Evolutionary conservation across 2,113 vertebrate species (phyloP), one percentile per base, ranked within the genome.

Genomic region (Herpailurus yagouaroundi): DNA sequence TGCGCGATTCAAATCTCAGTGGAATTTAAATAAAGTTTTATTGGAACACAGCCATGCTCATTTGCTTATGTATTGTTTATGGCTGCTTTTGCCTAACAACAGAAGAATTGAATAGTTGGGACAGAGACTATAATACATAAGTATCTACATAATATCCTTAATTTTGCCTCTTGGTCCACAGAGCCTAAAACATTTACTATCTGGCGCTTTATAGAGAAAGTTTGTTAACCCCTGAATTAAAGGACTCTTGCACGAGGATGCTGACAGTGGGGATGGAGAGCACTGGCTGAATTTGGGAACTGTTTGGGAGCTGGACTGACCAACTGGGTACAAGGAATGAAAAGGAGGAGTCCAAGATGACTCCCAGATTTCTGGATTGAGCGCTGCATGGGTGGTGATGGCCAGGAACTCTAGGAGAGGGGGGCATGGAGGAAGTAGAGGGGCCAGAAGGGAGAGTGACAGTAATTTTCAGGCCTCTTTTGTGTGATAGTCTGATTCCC

Each of bases 11-110:
- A 73, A 68, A 64, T 71, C 76, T 92, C 71, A 38, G 68, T 60
- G 80, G 77, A 69, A 87, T 77, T 52, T 36, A 80, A 77, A 71
- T 89, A 73, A 52, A 94, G 86, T 88, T 95, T 74, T 94, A 66
- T 66, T 82, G 89, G 77, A 77, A 93, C 41, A 48, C 11, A 74
- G 87, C 29, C 77, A 55, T 8, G 60, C 19, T 48, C 66, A 21
- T 63, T 82, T 48, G 48, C 8, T 29, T 36, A 21, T 33, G 1
- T 25, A 9, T 21, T 18, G 4, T 6, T 73, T 60, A 7, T 2
- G 27, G 57, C 36, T 86, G 38, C 73, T 86, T 92, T 64, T 27
- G 76, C 9, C 74, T 41, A 21, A 21, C 33, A n/a, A 14, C 4
- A 8, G 36, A 55, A n/a, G 63, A 21, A 31, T 25, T 31, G 87